These are phyloP conservation scores for Chalcis sispes DNA, from an alignment of 2,888 invertebrate species.

Conservation along the genomic window DNA sequence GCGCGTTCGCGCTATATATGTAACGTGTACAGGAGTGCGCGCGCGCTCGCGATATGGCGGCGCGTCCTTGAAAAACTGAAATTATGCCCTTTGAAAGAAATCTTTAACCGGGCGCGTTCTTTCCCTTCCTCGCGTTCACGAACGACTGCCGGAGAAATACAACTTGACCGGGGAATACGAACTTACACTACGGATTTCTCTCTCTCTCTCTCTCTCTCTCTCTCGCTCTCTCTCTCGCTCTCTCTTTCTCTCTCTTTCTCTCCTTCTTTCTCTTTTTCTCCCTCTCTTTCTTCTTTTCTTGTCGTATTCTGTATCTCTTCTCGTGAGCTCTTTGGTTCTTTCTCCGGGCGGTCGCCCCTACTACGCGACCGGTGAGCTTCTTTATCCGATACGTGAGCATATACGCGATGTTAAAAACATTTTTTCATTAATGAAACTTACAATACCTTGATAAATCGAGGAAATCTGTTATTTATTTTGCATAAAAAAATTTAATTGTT, in stretches of 20 bases:
- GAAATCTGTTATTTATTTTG: too few species aligned
- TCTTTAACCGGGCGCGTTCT: constrained; percentile 66
- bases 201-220: constrained; percentile 51
- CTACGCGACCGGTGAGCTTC: background rate
- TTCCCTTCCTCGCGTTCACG: constrained; percentile 49
- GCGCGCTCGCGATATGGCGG: constrained; percentile 51
- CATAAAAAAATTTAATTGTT: too few species aligned
- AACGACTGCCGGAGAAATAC: constrained; percentile 17
- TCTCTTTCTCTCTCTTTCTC: background rate
- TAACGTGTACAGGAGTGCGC: background rate
- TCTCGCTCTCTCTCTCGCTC: background rate
- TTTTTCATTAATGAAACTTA: too few species aligned
- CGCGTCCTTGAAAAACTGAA: constrained; percentile 76
- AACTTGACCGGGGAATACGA: background rate
- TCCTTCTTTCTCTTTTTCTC: background rate
- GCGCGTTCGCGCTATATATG: constrained; percentile 33
- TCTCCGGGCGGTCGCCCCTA: background rate
- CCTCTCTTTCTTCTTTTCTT: background rate
- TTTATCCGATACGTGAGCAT: too few species aligned
- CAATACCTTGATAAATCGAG: too few species aligned
- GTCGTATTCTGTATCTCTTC: too few species aligned
- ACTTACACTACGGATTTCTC: background rate
- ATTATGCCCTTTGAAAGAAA: constrained; percentile 76
- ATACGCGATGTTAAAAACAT: too few species aligned
- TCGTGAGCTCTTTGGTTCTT: too few species aligned